Conservation (phyloP, 2,113 vertebrate species). For the Gracilinanus agilis region DNA sequence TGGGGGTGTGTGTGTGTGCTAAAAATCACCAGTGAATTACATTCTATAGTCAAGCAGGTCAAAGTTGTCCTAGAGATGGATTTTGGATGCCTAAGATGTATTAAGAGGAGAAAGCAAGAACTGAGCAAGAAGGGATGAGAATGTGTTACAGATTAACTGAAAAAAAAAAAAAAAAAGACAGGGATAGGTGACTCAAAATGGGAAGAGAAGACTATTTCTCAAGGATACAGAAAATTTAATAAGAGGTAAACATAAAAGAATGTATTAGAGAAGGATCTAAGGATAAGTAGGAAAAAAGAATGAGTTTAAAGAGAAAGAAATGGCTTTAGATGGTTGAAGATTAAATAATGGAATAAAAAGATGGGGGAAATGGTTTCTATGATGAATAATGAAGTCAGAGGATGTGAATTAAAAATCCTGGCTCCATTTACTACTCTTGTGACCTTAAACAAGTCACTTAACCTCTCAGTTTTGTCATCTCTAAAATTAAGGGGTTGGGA, state of each 20-base stretch:
- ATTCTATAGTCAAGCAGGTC: no score
- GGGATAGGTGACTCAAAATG: not conserved
- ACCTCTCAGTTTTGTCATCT: not conserved
- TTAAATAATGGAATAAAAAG: not conserved
- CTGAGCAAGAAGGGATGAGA: not conserved
- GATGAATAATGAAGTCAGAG: not conserved
- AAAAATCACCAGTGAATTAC: not conserved
- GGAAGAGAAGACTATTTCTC: not conserved
- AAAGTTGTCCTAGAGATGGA: no score
- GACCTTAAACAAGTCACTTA: not conserved
- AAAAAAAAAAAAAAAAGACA: not conserved
- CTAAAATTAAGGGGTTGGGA: not conserved
- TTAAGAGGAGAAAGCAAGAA: not conserved
- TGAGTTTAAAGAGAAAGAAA: not conserved
- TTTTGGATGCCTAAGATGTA: not conserved
- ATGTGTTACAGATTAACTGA: not conserved
- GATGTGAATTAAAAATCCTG: not conserved
- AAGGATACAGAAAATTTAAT: not conserved
- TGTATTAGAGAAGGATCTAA: not conserved
- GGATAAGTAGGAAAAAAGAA: not conserved
- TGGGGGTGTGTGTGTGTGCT: not conserved
- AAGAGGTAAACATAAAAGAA: not conserved
- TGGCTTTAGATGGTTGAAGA: not conserved
- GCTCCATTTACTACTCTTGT: not conserved
- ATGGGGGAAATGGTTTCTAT: not conserved